Percentiles rank a stretch among this genome's conserved stretches.
Evolutionary conservation across 2,888 invertebrate genomes (phyloP).

Genomic region (Aphidoletes aphidimyza): DNA sequence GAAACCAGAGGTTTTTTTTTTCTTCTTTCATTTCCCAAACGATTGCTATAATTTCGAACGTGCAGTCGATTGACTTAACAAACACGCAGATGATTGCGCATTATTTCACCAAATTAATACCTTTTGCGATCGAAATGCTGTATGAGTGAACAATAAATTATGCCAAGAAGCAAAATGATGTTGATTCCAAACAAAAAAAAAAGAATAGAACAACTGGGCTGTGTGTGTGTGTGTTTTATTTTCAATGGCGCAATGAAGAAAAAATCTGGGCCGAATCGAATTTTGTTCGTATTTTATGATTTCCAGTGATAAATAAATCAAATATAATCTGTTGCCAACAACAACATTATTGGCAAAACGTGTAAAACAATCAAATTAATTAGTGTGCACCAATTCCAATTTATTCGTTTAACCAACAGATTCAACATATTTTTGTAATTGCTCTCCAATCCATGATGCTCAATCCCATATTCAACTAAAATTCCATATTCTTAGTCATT

Average conservation of each 20-base stretch:
- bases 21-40: too few relatives aligned
- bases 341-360: background rate
- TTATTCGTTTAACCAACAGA: too few relatives aligned
- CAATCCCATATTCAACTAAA: too few relatives aligned
- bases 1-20: too few relatives aligned
- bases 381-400: background rate
- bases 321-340: conserved; percentile 8
- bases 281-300: too few relatives aligned
- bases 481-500: too few relatives aligned
- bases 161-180: background rate
- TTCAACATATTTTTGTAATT: background rate
- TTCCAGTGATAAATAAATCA: conserved; percentile 30
- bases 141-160: conserved; percentile 1
- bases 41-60: too few relatives aligned
- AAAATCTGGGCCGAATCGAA: background rate
- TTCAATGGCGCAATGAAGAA: background rate
- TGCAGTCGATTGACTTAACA: background rate
- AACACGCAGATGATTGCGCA: background rate
- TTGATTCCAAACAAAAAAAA: background rate
- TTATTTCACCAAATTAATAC: conserved; percentile 43
- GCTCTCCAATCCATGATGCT: too few relatives aligned
- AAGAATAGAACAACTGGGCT: background rate
- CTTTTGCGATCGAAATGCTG: conserved; percentile 1
- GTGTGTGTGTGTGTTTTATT: too few relatives aligned
- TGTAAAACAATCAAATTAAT: background rate